These are phyloP conservation scores for Ganaspis sp. DNA, from an alignment of 1,140 invertebrate species.

Conservation along the genomic window DNA sequence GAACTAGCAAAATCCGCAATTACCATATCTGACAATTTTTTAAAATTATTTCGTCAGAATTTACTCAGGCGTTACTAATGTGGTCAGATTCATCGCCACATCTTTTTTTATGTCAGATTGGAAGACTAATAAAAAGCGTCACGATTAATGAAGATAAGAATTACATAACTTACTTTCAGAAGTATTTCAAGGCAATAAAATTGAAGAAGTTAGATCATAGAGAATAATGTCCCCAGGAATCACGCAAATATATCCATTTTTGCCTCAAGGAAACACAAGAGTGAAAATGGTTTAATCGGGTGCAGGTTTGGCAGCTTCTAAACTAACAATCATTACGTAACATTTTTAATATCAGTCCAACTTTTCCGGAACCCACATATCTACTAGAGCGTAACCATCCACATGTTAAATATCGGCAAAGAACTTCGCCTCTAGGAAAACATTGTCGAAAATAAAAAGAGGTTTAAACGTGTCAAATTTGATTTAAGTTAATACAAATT, in stretches of 20 bases:
- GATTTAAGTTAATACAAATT: not conserved
- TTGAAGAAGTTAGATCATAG: not conserved
- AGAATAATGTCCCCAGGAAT: not conserved
- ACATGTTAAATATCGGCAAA: slow-evolving; percentile 45
- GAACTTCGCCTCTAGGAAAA: not conserved
- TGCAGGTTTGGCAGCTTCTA: slow-evolving; percentile 18
- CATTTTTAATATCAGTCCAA: slow-evolving; percentile 56
- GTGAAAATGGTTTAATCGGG: not conserved
- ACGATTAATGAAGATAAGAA: slow-evolving; percentile 1
- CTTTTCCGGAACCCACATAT: slow-evolving; percentile 51
- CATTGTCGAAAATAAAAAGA: not conserved
- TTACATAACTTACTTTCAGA: not conserved
- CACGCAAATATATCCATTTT: not conserved
- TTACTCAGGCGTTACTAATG: slow-evolving; percentile 1
- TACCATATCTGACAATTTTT: not conserved
- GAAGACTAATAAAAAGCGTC: not conserved
- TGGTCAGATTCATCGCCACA: not conserved
- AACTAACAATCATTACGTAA: slow-evolving; percentile 59
- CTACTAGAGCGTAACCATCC: slow-evolving; percentile 56
- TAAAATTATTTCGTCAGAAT: slow-evolving; percentile 1
- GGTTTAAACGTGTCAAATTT: not conserved
- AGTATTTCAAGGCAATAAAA: slow-evolving; percentile 7
- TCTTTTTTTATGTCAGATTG: not conserved
- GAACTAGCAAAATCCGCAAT: no score
- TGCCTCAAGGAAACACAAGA: not conserved